phyloP scores from a whole-genome alignment of 1,140 invertebrate genomes.

The Drosophila funebris region DNA sequence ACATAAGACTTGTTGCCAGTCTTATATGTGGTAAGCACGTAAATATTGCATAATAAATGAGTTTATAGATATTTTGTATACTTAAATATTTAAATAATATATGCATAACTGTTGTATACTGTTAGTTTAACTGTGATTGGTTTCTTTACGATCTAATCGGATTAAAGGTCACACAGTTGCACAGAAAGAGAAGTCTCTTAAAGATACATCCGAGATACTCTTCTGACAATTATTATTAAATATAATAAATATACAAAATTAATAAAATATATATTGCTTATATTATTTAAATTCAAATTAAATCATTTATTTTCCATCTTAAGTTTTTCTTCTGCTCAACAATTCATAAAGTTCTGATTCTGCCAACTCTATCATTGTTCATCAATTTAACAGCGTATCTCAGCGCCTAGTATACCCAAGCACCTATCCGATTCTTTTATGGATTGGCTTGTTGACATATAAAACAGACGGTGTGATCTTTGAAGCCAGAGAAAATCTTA shows the following conservation, averaged over 20 bases:
- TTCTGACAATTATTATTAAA: no score
- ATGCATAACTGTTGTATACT: conserved; percentile 56
- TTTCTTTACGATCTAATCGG: not conserved
- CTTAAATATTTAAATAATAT: conserved; percentile 14
- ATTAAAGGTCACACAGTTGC: conserved; percentile 3
- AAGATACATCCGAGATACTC: not conserved
- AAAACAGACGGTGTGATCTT: conserved; percentile 11
- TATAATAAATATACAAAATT: no score
- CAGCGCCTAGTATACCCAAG: not conserved
- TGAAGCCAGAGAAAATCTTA: conserved; percentile 23
- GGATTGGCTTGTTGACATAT: conserved; percentile 41
- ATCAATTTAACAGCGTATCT: not conserved
- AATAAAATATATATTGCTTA: not conserved
- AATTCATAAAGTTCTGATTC: no score
- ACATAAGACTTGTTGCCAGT: conserved; percentile 23
- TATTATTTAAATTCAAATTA: not conserved
- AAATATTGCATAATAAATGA: conserved; percentile 54
- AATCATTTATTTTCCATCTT: not conserved
- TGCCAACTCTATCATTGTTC: no score
- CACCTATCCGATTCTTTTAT: not conserved
- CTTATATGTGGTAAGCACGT: conserved; percentile 15
- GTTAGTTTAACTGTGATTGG: conserved; percentile 13
- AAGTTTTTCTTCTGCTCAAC: not conserved
- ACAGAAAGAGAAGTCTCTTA: not conserved
- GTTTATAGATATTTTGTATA: conserved; percentile 7